Conservation (phyloP, 2,113 vertebrate genomes). For the Gracilinanus agilis region DNA sequence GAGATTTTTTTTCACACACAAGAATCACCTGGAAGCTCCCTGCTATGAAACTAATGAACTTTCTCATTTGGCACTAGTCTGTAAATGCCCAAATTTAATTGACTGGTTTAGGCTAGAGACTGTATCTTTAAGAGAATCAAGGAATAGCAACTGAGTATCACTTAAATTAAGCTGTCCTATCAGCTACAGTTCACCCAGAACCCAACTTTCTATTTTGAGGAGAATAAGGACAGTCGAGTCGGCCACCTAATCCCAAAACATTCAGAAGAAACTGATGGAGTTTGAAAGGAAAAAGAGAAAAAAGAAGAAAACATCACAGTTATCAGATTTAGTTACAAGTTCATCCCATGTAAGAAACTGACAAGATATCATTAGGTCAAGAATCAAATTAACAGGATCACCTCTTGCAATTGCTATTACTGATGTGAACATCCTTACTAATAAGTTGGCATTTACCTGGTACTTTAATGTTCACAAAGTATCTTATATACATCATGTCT, state of each 20-base stretch:
- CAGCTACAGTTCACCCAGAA: neutral
- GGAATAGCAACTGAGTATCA: slow-evolving; percentile 17
- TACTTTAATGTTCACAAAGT: neutral
- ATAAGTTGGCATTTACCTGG: neutral
- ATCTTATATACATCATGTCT: neutral
- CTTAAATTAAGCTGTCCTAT: slow-evolving; percentile 4
- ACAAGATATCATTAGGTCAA: slow-evolving; percentile 13
- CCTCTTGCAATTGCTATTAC: slow-evolving; percentile 44
- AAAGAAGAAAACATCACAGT: neutral
- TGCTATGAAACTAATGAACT: neutral
- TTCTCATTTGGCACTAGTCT: neutral
- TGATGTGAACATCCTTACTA: neutral
- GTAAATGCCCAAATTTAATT: neutral
- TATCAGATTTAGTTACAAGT: slow-evolving; percentile 1
- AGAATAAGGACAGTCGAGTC: neutral
- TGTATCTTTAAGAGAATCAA: slow-evolving; percentile 2
- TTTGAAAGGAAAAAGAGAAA: slow-evolving; percentile 40
- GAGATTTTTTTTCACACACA: neutral
- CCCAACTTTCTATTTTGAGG: slow-evolving; percentile 13
- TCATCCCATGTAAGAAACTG: neutral
- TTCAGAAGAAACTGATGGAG: slow-evolving; percentile 11
- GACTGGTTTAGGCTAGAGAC: slow-evolving; percentile 5
- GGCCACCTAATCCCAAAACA: neutral
- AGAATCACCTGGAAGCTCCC: neutral
- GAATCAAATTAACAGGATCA: neutral